Evolutionary conservation across 2,888 invertebrate species (phyloP).

Genomic region (Alloscopus bannaensis): DNA sequence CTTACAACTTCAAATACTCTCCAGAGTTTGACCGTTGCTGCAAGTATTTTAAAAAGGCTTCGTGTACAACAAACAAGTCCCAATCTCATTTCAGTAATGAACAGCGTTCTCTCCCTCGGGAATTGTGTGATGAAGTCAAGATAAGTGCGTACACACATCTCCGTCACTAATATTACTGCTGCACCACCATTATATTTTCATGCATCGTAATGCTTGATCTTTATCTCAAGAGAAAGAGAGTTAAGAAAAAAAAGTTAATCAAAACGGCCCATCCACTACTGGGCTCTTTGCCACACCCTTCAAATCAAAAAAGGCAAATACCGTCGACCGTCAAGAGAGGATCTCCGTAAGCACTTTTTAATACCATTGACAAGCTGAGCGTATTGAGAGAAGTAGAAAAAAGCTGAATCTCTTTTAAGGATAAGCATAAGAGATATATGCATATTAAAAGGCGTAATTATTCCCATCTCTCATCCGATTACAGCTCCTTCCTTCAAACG

Average conservation of each 20-base stretch:
- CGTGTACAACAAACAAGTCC: not conserved
- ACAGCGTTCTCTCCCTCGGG: too few species aligned
- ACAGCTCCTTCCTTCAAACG: too few species aligned
- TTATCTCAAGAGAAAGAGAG: not conserved
- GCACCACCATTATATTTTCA: slow-evolving; percentile 5
- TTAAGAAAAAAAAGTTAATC: not conserved
- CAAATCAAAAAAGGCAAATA: slow-evolving; percentile 43
- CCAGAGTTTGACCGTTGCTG: too few species aligned
- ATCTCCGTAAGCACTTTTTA: not conserved
- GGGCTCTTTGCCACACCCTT: slow-evolving; percentile 45
- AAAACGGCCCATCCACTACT: slow-evolving; percentile 18
- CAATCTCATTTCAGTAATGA: slow-evolving; percentile 19
- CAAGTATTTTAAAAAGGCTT: too few species aligned
- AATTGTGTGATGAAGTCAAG: too few species aligned
- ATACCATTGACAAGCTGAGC: slow-evolving; percentile 14
- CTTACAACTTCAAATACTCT: slow-evolving; percentile 13
- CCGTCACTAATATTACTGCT: not conserved
- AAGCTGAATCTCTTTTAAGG: too few species aligned
- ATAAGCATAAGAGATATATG: too few species aligned
- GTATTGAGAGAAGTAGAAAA: not conserved
- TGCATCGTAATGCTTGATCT: not conserved
- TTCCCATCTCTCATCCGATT: too few species aligned
- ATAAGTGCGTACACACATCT: not conserved
- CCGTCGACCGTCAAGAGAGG: not conserved
- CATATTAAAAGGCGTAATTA: too few species aligned